phyloP scores from a whole-genome alignment of 2,113 vertebrate species.

The Oxyruncus cristatus region DNA sequence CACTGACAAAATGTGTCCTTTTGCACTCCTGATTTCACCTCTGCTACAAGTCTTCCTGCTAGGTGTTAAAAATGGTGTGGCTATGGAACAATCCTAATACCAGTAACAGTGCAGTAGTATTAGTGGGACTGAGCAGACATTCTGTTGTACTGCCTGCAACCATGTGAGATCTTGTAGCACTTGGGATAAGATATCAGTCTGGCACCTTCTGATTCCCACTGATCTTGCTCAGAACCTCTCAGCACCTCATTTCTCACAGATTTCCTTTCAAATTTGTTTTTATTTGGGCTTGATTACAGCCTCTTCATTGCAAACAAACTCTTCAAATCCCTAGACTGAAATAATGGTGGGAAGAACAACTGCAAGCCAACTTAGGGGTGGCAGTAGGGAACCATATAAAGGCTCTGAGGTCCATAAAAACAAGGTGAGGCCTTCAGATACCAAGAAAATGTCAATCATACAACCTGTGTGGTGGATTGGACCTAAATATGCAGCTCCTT shows the following conservation, averaged over 20 bases:
- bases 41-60: not conserved
- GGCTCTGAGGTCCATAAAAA: not conserved
- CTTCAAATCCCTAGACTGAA: not conserved
- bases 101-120: not conserved
- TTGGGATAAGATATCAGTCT: not conserved
- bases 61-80: not conserved
- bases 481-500: not conserved
- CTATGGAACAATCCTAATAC: not conserved
- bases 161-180: not conserved
- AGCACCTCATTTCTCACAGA: accelerated
- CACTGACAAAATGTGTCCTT: not conserved
- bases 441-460: not conserved
- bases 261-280: not conserved
- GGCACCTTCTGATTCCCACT: not conserved
- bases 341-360: not conserved
- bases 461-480: not conserved
- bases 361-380: not conserved
- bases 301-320: not conserved
- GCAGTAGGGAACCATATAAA: not conserved
- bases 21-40: not conserved
- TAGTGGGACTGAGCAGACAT: not conserved
- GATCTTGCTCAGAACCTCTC: not conserved
- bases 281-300: not conserved
- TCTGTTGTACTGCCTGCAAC: not conserved
- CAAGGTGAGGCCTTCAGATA: not conserved